Evolutionary conservation across 2,113 vertebrate species (phyloP).

Genomic region (Sinocyclocheilus grahami): DNA sequence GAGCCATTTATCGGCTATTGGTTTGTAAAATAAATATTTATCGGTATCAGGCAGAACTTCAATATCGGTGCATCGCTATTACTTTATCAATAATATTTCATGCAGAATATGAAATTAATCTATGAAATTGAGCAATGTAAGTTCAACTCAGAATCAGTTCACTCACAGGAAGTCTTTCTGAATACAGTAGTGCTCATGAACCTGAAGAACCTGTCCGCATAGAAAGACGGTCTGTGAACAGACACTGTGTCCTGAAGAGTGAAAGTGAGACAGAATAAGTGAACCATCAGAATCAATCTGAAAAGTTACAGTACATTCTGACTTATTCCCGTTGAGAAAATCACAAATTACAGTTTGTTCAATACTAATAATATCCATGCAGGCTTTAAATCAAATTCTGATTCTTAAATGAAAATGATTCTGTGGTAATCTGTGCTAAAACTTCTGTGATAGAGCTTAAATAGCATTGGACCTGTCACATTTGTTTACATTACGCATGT

Average conservation of each 20-base stretch:
- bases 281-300: neutral
- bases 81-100: neutral
- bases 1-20: neutral
- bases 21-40: neutral
- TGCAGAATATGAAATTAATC: neutral
- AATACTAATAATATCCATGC: neutral
- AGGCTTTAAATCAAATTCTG: neutral
- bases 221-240: constrained; percentile 95
- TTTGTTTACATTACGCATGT: too few relatives aligned
- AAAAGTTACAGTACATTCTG: neutral
- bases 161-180: constrained; percentile 95
- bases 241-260: constrained; percentile 91
- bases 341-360: neutral
- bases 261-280: neutral
- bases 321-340: neutral
- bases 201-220: constrained; percentile 95
- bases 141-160: neutral
- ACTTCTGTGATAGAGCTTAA: too few relatives aligned
- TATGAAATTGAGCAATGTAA: neutral
- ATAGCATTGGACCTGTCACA: too few relatives aligned
- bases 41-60: neutral
- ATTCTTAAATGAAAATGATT: too few relatives aligned
- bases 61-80: neutral
- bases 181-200: constrained; percentile 97
- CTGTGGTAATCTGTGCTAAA: too few relatives aligned